Conservation (phyloP, 1,140 invertebrate species). For the Scylla paramamosain region DNA sequence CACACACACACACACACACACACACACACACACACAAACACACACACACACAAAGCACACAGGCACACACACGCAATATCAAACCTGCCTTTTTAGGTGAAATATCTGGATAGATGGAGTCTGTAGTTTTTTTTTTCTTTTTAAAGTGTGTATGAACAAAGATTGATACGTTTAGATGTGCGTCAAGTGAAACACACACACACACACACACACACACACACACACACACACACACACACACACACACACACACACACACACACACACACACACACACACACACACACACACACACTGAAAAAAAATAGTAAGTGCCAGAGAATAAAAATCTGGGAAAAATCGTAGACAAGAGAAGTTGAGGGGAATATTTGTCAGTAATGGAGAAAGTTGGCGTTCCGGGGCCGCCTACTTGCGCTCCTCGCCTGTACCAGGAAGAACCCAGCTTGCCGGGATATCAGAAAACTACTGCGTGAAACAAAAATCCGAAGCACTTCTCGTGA, state of each 20-base stretch:
- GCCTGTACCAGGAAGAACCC: background rate
- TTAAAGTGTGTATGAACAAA: background rate
- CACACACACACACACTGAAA: background rate
- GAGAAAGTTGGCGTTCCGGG: background rate
- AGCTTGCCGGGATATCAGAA: background rate
- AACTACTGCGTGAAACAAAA: background rate
- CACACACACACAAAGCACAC: background rate
- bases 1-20: conserved; percentile 33
- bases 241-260: conserved; percentile 26
- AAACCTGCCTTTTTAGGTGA: too few relatives aligned
- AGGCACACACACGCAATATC: too few relatives aligned
- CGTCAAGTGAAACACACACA: background rate
- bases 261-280: conserved; percentile 30
- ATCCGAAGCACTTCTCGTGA: background rate
- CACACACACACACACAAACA: conserved; percentile 38
- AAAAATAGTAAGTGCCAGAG: background rate
- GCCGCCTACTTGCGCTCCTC: background rate
- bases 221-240: conserved; percentile 5
- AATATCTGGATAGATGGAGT: background rate
- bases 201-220: conserved; percentile 19
- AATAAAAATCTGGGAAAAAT: background rate
- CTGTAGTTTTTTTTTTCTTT: too few relatives aligned
- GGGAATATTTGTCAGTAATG: background rate
- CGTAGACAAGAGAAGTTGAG: background rate
- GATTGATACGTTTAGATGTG: too few relatives aligned